Conservation (phyloP, 2,113 vertebrate species). For the Rhineura floridana region DNA sequence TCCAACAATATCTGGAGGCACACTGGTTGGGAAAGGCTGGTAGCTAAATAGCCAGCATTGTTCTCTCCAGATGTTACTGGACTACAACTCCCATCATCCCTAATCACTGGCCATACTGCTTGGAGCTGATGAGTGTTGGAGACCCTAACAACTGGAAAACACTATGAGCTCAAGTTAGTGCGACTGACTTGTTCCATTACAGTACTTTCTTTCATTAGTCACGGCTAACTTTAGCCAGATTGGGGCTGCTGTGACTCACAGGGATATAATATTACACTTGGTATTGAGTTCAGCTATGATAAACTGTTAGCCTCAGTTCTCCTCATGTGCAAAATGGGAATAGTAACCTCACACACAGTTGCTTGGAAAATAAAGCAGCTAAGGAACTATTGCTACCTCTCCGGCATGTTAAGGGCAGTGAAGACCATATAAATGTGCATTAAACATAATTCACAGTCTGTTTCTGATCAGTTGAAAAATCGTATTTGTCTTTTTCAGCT, state of each 20-base stretch:
- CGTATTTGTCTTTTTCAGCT: neutral
- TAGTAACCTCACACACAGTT: neutral
- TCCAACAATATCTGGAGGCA: too few species aligned
- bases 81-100: too few species aligned
- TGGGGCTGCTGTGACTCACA: neutral
- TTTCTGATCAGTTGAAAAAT: neutral
- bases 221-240: neutral
- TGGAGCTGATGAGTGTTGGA: too few species aligned
- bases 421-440: too few species aligned
- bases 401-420: neutral
- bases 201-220: neutral
- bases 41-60: too few species aligned
- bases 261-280: neutral
- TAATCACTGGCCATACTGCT: too few species aligned
- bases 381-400: neutral
- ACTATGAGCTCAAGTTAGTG: neutral
- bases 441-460: too few species aligned
- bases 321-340: neutral
- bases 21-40: too few species aligned
- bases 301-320: neutral
- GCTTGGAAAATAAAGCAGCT: neutral
- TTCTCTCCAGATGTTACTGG: too few species aligned
- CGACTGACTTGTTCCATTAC: neutral
- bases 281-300: neutral
- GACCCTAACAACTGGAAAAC: too few species aligned